phyloP scores from a whole-genome alignment of 2,113 vertebrate genomes.

The Columbina picui region DNA sequence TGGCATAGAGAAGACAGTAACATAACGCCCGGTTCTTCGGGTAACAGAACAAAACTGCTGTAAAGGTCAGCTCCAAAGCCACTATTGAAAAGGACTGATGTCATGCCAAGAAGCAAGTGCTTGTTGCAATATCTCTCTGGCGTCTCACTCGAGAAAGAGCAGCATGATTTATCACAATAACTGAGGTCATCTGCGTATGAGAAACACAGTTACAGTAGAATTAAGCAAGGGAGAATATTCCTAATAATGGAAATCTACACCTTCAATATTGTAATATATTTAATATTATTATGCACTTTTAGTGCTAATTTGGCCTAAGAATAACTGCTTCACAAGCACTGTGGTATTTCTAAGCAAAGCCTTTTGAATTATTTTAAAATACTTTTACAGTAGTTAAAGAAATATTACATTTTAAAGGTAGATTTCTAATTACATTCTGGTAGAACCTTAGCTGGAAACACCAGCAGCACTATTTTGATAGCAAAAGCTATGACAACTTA shows the following conservation, averaged over 20 bases:
- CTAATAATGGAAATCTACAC: neutral
- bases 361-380: neutral
- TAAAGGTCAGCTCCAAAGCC: neutral
- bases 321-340: neutral
- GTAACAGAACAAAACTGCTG: neutral
- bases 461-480: constrained; percentile 6
- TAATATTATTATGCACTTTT: neutral
- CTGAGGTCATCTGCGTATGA: neutral
- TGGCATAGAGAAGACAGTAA: neutral
- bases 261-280: neutral
- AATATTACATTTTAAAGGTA: constrained; percentile 21
- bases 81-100: neutral
- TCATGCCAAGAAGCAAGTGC: neutral
- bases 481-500: neutral
- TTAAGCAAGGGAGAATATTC: neutral
- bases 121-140: neutral
- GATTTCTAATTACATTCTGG: constrained; percentile 20
- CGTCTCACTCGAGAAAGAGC: neutral
- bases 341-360: constrained; percentile 19
- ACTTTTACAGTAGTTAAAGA: constrained; percentile 30
- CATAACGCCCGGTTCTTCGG: neutral
- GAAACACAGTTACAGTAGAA: neutral
- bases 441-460: constrained; percentile 30
- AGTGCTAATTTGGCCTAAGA: neutral
- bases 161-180: neutral